These are phyloP conservation scores for Ptychodera flava DNA, from an alignment of 35 echinoderm and acorn worm genomes.

Conservation along the genomic window DNA sequence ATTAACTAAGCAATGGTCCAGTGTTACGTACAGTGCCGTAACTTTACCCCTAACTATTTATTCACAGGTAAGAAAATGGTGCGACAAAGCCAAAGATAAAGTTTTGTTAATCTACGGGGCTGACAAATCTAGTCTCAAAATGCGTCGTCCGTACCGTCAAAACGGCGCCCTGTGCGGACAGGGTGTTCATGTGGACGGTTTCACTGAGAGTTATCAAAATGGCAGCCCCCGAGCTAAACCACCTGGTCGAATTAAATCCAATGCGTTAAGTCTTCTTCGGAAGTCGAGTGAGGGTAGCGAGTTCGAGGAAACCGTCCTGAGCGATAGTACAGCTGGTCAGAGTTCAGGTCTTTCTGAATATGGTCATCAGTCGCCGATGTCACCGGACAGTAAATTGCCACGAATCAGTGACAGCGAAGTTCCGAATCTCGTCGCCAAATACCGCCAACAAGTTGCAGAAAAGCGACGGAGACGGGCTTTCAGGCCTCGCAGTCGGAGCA, in stretches of 20 bases:
- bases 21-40: conserved; percentile 78
- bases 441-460: background rate
- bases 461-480: background rate
- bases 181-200: conserved; percentile 90
- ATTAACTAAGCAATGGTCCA: conserved; percentile 97
- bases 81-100: conserved; percentile 80
- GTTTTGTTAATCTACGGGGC: conserved; percentile 70
- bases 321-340: background rate
- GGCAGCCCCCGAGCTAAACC: conserved; percentile 46
- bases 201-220: conserved; percentile 68
- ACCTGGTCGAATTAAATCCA: conserved; percentile 23
- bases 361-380: background rate
- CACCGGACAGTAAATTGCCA: background rate
- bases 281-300: background rate
- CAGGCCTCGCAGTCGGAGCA: conserved; percentile 20
- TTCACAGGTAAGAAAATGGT: conserved; percentile 79
- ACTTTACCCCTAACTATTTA: conserved; percentile 76
- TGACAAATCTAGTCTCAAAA: conserved; percentile 59
- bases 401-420: background rate
- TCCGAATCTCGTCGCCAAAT: background rate
- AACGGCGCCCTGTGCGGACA: conserved; percentile 62
- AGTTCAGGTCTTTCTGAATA: background rate
- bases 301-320: background rate
- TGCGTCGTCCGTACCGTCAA: conserved; percentile 39
- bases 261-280: background rate